phyloP scores from a whole-genome alignment of 1,140 invertebrate species.

The Agrilus planipennis region DNA sequence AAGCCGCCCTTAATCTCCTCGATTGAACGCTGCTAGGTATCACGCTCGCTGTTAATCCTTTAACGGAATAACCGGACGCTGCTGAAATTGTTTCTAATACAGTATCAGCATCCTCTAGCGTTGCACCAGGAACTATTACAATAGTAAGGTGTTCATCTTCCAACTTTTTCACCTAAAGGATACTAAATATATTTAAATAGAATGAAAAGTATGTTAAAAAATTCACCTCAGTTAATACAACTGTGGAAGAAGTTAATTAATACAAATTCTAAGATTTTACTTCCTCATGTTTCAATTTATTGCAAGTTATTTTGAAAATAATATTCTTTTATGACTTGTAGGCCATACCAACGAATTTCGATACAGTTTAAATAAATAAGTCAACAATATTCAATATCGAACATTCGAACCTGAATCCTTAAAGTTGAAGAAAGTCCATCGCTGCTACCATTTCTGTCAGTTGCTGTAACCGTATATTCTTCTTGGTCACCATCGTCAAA shows the following conservation, averaged over 20 bases:
- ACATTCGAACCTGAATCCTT: slow-evolving; percentile 9
- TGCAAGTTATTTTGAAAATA: too few relatives aligned
- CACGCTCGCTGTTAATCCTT: background rate
- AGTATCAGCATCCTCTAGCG: slow-evolving; percentile 14
- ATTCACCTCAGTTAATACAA: too few relatives aligned
- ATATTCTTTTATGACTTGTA: too few relatives aligned
- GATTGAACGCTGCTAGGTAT: slow-evolving; percentile 4
- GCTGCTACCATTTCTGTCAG: slow-evolving; percentile 12
- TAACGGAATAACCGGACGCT: too few relatives aligned
- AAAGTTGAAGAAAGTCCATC: slow-evolving; percentile 1
- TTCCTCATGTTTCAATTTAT: too few relatives aligned
- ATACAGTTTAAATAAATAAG: too few relatives aligned
- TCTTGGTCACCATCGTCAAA: slow-evolving; percentile 6
- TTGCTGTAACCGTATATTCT: slow-evolving; percentile 12
- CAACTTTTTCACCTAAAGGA: slow-evolving; percentile 15
- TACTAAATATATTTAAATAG: too few relatives aligned
- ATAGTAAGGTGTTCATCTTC: slow-evolving; percentile 11
- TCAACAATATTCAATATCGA: slow-evolving; percentile 7
- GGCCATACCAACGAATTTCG: too few relatives aligned
- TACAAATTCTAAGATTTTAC: too few relatives aligned
- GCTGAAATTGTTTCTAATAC: slow-evolving; percentile 9
- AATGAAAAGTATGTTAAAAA: too few relatives aligned
- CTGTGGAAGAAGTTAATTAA: too few relatives aligned
- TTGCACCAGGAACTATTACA: slow-evolving; percentile 9
- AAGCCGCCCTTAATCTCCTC: background rate